phyloP scores from a whole-genome alignment of 2,113 vertebrate genomes.

The Campylorhamphus procurvoides region DNA sequence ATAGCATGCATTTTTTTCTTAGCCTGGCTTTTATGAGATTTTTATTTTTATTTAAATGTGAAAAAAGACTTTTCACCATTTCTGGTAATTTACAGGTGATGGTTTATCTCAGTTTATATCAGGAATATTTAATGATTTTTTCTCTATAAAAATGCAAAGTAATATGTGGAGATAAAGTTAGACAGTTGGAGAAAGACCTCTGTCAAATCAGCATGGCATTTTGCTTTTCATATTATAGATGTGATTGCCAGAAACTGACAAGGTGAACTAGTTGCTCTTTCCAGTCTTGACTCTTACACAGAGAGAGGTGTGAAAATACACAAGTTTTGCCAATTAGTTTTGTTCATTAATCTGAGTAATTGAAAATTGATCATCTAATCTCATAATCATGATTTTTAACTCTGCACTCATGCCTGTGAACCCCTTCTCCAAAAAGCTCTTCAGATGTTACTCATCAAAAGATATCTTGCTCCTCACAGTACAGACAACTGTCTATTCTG shows the following conservation, averaged over 20 bases:
- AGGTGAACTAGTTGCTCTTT: not conserved
- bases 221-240: not conserved
- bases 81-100: not conserved
- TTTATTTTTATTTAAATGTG: no score
- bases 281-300: not conserved
- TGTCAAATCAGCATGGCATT: not conserved
- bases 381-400: not conserved
- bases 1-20: not conserved
- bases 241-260: not conserved
- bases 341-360: not conserved
- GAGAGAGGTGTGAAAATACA: not conserved
- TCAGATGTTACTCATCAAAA: not conserved
- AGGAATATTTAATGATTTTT: not conserved
- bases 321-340: not conserved
- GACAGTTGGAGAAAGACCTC: not conserved
- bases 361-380: not conserved
- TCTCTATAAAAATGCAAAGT: not conserved
- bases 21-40: not conserved
- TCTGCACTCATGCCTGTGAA: not conserved
- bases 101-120: not conserved
- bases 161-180: not conserved
- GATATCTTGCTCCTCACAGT: not conserved
- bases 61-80: not conserved
- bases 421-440: not conserved
- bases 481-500: not conserved